phyloP scores from a whole-genome alignment of 1,140 invertebrate species.

The Diorhabda carinulata region DNA sequence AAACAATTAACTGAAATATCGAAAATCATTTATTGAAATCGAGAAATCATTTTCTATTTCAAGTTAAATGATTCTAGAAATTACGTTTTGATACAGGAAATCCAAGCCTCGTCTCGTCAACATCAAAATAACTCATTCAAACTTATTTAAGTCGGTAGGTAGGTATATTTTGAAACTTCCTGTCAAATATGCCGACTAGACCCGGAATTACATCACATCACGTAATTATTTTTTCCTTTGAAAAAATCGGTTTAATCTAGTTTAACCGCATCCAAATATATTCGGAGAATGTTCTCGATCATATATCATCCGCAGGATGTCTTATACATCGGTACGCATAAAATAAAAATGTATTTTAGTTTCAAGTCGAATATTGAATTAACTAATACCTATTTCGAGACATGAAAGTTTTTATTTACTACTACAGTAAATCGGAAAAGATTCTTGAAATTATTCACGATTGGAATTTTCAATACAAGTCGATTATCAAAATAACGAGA shows the following conservation, averaged over 20 bases:
- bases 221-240: slow-evolving; percentile 1
- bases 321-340: too few relatives aligned
- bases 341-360: background rate
- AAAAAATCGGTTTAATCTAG: slow-evolving; percentile 1
- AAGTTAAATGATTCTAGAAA: too few relatives aligned
- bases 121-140: background rate
- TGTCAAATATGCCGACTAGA: slow-evolving; percentile 1
- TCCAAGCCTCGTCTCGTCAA: background rate
- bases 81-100: background rate
- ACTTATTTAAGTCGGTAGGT: background rate
- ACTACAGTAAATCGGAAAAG: too few relatives aligned
- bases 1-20: too few relatives aligned
- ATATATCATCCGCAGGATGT: background rate
- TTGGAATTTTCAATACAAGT: too few relatives aligned
- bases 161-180: slow-evolving; percentile 2
- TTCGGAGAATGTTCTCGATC: background rate
- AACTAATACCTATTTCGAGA: too few relatives aligned
- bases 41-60: too few relatives aligned
- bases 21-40: too few relatives aligned
- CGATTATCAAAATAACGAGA: too few relatives aligned
- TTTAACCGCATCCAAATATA: slow-evolving; percentile 1
- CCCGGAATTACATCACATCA: background rate
- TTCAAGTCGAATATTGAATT: background rate
- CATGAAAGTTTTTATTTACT: too few relatives aligned
- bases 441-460: too few relatives aligned